phyloP scores from a whole-genome alignment of 1,140 invertebrate genomes.

The Drosophila bifasciata region DNA sequence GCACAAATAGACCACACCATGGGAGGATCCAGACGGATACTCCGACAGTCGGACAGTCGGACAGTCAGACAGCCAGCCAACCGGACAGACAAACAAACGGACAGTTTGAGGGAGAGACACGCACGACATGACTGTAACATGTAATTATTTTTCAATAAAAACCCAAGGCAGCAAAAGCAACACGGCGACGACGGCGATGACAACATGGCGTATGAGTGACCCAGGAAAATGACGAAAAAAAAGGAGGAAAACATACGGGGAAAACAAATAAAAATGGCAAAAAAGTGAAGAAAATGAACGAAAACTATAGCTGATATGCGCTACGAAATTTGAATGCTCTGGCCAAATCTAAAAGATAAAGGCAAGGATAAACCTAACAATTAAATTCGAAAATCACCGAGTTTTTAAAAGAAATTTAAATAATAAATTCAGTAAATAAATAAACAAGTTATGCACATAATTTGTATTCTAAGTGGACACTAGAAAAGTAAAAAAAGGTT shows the following conservation, averaged over 20 bases:
- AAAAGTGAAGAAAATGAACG: conserved; percentile 14
- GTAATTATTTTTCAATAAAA: conserved; percentile 83
- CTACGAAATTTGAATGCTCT: not conserved
- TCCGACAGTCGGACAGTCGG: conserved; percentile 13
- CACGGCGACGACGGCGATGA: conserved; percentile 53
- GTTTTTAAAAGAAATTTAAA: too few species aligned
- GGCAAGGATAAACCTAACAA: too few species aligned
- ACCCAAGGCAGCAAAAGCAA: conserved; percentile 72
- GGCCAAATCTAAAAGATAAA: too few species aligned
- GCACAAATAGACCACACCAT: conserved; percentile 75
- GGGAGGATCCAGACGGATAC: conserved; percentile 38
- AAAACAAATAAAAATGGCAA: conserved; percentile 20
- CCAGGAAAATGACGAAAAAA: conserved; percentile 53
- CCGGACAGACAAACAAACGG: conserved; percentile 9
- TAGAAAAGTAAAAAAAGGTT: too few species aligned
- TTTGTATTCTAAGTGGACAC: too few species aligned
- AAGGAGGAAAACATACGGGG: not conserved
- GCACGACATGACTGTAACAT: conserved; percentile 82
- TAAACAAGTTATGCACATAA: too few species aligned
- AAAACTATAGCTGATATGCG: not conserved
- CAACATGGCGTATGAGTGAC: conserved; percentile 76
- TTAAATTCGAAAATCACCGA: too few species aligned
- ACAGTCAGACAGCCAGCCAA: too few species aligned
- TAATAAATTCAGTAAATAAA: too few species aligned
- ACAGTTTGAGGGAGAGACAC: conserved; percentile 50